phyloP scores from a whole-genome alignment of 2,888 invertebrate species.

The Dendrolimus houi region DNA sequence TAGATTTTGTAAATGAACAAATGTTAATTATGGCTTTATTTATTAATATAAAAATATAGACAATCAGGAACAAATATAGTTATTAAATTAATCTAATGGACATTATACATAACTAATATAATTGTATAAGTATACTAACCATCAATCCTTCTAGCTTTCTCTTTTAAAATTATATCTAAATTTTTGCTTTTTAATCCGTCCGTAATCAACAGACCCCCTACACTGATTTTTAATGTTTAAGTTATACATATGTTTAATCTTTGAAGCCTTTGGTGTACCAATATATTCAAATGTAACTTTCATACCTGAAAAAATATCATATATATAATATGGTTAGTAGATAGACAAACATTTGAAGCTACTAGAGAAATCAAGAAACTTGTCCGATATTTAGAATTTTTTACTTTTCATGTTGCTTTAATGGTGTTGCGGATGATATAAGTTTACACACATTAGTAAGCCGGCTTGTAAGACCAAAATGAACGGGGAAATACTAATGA shows the following conservation, averaged over 20 bases:
- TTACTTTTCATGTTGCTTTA: too few species aligned
- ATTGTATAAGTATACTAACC: not conserved
- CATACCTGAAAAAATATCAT: too few species aligned
- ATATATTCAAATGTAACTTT: too few species aligned
- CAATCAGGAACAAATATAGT: not conserved
- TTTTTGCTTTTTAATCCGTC: not conserved
- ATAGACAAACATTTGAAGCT: too few species aligned
- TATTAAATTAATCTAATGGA: not conserved
- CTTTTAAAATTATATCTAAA: not conserved
- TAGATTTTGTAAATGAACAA: not conserved
- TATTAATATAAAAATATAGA: constrained; percentile 3
- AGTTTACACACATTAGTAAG: too few species aligned
- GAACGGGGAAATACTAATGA: too few species aligned
- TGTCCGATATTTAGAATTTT: too few species aligned
- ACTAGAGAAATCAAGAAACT: too few species aligned
- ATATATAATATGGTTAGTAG: too few species aligned
- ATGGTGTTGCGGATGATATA: too few species aligned
- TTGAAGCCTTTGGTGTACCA: not conserved
- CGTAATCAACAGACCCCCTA: not conserved
- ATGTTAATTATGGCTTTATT: not conserved
- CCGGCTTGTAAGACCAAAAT: too few species aligned
- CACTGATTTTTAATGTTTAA: not conserved
- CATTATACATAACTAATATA: not conserved
- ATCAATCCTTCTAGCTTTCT: not conserved
- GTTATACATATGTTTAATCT: not conserved